Conservation (phyloP, 2,888 invertebrate species). For the Palloptera scutellata region DNA sequence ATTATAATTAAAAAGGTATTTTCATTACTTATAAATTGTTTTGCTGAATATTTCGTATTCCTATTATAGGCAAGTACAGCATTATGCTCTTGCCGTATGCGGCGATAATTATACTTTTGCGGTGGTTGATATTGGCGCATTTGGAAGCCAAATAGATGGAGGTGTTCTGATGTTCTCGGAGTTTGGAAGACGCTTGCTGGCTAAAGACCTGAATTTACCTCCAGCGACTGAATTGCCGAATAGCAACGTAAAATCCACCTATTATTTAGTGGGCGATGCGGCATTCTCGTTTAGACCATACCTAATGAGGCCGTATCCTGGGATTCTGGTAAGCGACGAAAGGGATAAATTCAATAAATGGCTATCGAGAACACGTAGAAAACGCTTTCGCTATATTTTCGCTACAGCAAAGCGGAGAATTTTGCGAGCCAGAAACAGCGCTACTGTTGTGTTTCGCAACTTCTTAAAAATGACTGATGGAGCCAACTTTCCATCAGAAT, state of each 20-base stretch:
- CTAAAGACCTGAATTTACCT: conserved; percentile 21
- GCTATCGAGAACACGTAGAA: conserved; percentile 24
- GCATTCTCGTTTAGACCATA: conserved; percentile 25
- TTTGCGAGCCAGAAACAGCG: conserved; percentile 30
- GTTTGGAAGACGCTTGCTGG: conserved; percentile 20
- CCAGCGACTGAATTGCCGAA: conserved; percentile 22
- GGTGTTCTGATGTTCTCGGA: conserved; percentile 34
- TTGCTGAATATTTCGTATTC: no score
- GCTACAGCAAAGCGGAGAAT: conserved; percentile 13
- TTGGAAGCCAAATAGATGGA: conserved; percentile 28
- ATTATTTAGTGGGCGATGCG: conserved; percentile 33
- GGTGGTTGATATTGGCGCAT: conserved; percentile 28
- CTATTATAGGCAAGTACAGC: conserved; percentile 25
- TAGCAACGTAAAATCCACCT: conserved; percentile 19
- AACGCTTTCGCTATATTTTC: conserved; percentile 30
- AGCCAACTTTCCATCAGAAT: conserved; percentile 28
- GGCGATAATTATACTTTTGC: conserved; percentile 30
- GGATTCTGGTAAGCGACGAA: no score
- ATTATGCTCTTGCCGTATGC: conserved; percentile 20
- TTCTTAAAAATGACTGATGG: conserved; percentile 30
- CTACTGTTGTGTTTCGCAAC: conserved; percentile 36
- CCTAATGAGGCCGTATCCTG: conserved; percentile 28
- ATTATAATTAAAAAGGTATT: no score
- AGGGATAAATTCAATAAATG: conserved; percentile 29
- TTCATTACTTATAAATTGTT: no score